Evolutionary conservation across 2,113 vertebrate genomes (phyloP).

Genomic region (Mus musculus): DNA sequence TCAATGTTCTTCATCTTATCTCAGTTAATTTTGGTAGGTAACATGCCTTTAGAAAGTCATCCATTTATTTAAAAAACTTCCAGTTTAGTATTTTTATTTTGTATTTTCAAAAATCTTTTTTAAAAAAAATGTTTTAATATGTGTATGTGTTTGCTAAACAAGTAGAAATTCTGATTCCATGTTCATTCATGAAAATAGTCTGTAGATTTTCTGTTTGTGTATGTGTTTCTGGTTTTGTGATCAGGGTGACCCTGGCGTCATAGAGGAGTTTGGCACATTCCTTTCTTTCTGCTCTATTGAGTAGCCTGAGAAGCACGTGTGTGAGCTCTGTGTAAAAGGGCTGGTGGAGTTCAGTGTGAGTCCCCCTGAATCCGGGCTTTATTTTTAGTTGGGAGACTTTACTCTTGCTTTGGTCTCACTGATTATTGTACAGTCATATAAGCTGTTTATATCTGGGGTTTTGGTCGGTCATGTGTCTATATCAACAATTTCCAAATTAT

Average conservation of each 20-base stretch:
- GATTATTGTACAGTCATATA: background rate
- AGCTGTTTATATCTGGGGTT: background rate
- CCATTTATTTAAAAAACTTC: background rate
- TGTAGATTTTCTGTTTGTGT: background rate
- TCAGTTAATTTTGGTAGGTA: background rate
- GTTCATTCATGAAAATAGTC: background rate
- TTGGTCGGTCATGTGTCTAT: background rate
- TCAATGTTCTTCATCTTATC: background rate
- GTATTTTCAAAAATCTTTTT: background rate
- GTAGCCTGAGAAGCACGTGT: background rate
- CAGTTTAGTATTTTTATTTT: background rate
- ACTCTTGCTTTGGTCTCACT: background rate
- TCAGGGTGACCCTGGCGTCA: background rate
- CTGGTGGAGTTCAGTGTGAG: background rate
- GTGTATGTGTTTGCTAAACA: background rate
- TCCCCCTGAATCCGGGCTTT: background rate
- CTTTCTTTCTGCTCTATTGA: background rate
- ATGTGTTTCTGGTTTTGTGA: background rate
- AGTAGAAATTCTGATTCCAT: background rate
- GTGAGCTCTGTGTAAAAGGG: background rate
- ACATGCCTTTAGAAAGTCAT: background rate
- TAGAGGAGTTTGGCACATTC: background rate
- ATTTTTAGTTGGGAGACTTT: background rate
- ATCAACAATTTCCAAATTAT: background rate
- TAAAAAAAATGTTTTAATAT: background rate